Percentiles rank a stretch among this genome's conserved stretches.
Conservation (phyloP, 2,888 invertebrate species). For the Zygothrica quintamaculata region DNA sequence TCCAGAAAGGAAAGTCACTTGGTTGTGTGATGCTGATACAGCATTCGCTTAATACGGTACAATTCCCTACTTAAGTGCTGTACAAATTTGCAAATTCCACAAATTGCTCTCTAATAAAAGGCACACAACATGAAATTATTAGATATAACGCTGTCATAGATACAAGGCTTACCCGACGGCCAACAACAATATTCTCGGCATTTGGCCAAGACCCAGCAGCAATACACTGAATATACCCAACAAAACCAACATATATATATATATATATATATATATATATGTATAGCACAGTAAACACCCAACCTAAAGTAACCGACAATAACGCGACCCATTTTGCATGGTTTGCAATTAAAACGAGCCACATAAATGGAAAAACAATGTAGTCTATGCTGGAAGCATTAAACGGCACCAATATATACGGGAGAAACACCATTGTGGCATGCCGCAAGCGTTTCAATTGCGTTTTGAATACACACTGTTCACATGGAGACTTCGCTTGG, state of each 20-base stretch:
- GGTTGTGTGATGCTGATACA: constrained; percentile 1
- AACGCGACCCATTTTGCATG: constrained; percentile 42
- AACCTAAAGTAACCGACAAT: constrained; percentile 23
- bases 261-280: no score
- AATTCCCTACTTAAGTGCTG: not conserved
- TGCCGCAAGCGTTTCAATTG: constrained; percentile 68
- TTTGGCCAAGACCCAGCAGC: constrained; percentile 13
- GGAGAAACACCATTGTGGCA: constrained; percentile 20
- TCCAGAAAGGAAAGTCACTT: no score
- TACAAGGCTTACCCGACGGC: constrained; percentile 19
- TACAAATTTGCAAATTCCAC: constrained; percentile 25
- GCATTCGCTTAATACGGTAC: not conserved
- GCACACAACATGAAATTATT: constrained; percentile 35
- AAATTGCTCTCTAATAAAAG: constrained; percentile 38
- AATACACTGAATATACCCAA: constrained; percentile 1
- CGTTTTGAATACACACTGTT: constrained; percentile 34
- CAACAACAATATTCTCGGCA: constrained; percentile 8
- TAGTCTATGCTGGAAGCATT: constrained; percentile 49
- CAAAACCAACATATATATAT: no score
- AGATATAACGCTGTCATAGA: constrained; percentile 29
- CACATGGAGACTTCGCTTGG: not conserved
- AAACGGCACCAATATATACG: constrained; percentile 35
- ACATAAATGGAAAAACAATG: constrained; percentile 74
- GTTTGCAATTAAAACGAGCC: constrained; percentile 64
- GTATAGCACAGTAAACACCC: no score